phyloP scores from a whole-genome alignment of 2,797 vertebrate genomes.

The Anableps anableps region DNA sequence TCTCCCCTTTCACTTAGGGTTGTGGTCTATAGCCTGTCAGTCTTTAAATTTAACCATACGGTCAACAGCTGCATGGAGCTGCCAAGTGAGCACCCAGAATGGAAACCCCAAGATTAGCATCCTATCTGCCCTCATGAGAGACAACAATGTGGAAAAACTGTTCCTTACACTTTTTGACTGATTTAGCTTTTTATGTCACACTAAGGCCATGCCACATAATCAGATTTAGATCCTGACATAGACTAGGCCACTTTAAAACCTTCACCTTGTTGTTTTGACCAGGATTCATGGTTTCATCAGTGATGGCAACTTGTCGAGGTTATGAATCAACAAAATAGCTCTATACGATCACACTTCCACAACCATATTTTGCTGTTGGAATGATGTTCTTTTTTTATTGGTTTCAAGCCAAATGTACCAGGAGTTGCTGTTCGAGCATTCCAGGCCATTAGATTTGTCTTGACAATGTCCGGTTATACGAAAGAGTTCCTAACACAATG shows the following conservation, averaged over 20 bases:
- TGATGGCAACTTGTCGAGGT: not conserved
- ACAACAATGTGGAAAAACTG: not conserved
- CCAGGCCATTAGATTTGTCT: not conserved
- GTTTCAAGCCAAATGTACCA: too few species aligned
- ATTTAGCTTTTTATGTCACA: not conserved
- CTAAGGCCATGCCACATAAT: not conserved
- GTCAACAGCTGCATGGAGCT: constrained; percentile 1
- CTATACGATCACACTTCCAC: not conserved
- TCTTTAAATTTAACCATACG: constrained; percentile 36
- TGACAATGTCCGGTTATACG: not conserved
- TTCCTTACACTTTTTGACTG: not conserved
- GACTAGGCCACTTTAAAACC: not conserved
- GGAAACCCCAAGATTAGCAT: not conserved
- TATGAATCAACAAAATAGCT: not conserved
- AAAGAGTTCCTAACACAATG: not conserved
- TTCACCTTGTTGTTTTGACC: not conserved
- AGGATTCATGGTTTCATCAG: not conserved
- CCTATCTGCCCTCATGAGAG: constrained; percentile 2
- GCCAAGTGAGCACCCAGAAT: constrained; percentile 38
- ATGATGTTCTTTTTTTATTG: too few species aligned
- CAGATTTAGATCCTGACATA: not conserved
- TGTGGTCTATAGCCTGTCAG: constrained; percentile 23
- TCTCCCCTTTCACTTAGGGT: constrained; percentile 51
- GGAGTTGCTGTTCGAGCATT: not conserved
- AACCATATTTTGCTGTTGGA: not conserved